These are phyloP conservation scores for Fratercula arctica DNA, from an alignment of 2,797 vertebrate species.

Conservation along the genomic window DNA sequence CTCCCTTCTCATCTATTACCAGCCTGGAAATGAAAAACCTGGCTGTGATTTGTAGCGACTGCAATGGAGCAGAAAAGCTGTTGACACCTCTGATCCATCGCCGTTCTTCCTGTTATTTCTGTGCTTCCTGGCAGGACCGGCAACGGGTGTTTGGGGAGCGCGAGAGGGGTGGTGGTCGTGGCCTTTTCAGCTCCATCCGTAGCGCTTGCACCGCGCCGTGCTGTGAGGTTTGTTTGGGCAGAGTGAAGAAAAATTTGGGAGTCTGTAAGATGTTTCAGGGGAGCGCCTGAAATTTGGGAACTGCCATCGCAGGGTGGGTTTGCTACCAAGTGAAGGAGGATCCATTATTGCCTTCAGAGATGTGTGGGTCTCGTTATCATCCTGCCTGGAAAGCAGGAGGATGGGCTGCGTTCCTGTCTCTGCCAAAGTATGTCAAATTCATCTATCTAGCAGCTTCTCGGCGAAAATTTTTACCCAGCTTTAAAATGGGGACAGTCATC, in stretches of 20 bases:
- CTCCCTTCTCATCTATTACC: not conserved
- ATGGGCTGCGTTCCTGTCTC: not conserved
- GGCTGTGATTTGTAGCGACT: not conserved
- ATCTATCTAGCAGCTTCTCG: not conserved
- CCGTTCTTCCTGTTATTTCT: not conserved
- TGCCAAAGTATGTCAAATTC: not conserved
- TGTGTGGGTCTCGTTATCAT: rapidly evolving
- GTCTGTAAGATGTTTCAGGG: not conserved
- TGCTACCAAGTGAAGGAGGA: not conserved
- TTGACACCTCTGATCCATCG: not conserved
- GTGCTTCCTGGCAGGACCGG: not conserved
- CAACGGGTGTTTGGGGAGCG: not conserved
- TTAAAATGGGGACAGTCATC: not conserved
- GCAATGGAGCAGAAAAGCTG: not conserved
- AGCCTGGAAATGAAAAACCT: not conserved
- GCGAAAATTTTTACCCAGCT: not conserved
- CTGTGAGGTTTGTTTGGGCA: rapidly evolving
- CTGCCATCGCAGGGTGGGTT: rapidly evolving
- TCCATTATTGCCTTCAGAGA: not conserved
- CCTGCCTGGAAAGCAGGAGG: not conserved
- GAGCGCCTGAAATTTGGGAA: not conserved
- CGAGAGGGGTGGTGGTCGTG: rapidly evolving
- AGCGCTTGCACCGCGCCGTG: rapidly evolving
- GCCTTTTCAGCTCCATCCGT: not conserved
- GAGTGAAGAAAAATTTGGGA: not conserved